Base-by-base conservation (phyloP, 2,888 invertebrate species). In the Diogma glabrata region DNA sequence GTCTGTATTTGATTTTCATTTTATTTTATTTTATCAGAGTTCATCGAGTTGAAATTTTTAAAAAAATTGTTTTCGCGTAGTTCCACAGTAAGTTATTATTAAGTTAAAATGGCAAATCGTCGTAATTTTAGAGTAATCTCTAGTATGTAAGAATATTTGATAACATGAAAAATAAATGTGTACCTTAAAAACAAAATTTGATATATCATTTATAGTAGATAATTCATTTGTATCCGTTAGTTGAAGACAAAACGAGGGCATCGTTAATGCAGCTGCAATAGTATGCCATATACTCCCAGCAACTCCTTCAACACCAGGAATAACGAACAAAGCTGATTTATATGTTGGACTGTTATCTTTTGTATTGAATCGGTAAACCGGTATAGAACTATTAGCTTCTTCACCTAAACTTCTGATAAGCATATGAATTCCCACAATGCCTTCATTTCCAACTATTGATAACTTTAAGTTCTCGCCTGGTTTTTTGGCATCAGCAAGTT, bases 231-330 rank as follows among this genome's bases (percentile, higher is more conserved):
- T 65, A 33, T 59, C 58, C 47, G 64, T 63, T 3, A 67, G 53
- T 51, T 70, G 70, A 17, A 70, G 53, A 1, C 68, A 56, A 40
- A 53, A 56, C 3, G 64, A 59, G 5, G 57, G 60, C 45, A 62
- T 64, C 10, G 55, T 56, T 9, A 70, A 45, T 2, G 52, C 53
- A 1, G 55, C 49, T 1, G 64, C 67, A 26, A 70, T 59, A 14
- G 61, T 61, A 24, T 66, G 63, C 70, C 70, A 70, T 2, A 67
- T 60, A 20, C 61, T 57, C 0, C 70, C 69, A 8, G 78, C 78
- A 12, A 76, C 75, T 0, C 84, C 84, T 65, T 85, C 85, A 33
- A 84, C 62, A 2, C 84, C 85, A 1, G 84, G 83, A 56, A 84
- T 65, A 58, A 82, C 67, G 61, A 80, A 75, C 28, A 65, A 63